Conservation (phyloP, 2,113 vertebrate species). For the Tor tambroides region DNA sequence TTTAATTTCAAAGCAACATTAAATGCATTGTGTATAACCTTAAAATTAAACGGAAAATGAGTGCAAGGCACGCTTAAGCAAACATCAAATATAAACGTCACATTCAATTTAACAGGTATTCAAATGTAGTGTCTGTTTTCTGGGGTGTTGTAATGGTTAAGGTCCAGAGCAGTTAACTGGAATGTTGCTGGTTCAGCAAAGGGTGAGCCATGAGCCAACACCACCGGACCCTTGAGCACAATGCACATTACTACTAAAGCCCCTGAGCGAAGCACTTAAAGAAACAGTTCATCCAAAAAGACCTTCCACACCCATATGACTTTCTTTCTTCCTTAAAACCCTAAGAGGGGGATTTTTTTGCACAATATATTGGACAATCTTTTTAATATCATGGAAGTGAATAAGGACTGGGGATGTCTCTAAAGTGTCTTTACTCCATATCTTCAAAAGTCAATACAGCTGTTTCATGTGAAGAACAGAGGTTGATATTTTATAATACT, state of each 20-base stretch:
- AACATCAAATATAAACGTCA: not conserved
- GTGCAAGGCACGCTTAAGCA: not conserved
- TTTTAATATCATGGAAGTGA: not conserved
- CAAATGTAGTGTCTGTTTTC: not conserved
- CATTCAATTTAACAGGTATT: slow-evolving; percentile 8
- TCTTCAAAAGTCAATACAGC: not conserved
- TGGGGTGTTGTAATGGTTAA: not conserved
- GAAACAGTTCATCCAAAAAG: not conserved
- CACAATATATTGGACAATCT: not conserved
- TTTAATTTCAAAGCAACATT: slow-evolving; percentile 16
- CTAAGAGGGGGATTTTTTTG: not conserved
- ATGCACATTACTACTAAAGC: not conserved
- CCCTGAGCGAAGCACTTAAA: not conserved
- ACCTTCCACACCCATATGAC: not conserved
- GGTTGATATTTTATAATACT: not conserved
- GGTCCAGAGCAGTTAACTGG: not conserved
- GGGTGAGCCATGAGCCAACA: not conserved
- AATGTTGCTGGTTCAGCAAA: slow-evolving; percentile 4
- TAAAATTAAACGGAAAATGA: not conserved
- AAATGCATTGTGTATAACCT: not conserved
- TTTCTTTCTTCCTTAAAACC: not conserved
- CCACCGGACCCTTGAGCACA: not conserved
- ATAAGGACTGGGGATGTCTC: not conserved
- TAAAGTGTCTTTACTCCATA: not conserved
- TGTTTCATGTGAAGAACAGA: not conserved